Conservation (phyloP, 2,113 vertebrate species). For the Ammospiza nelsoni region DNA sequence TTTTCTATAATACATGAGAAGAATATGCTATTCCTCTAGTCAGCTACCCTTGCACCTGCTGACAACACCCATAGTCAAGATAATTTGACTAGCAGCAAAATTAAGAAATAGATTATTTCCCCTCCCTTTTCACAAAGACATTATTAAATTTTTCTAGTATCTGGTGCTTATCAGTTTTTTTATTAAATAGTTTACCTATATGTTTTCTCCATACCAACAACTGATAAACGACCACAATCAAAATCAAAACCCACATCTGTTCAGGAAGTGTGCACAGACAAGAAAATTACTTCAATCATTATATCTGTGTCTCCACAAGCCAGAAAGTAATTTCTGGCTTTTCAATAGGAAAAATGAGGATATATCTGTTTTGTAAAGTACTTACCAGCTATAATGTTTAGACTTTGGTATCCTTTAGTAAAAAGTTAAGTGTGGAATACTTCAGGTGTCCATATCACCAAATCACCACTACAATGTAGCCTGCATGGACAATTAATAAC, state of each 20-base stretch:
- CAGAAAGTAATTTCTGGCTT: not conserved
- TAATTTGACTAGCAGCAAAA: not conserved
- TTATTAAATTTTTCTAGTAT: not conserved
- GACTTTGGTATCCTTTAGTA: not conserved
- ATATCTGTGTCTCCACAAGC: not conserved
- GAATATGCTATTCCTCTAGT: not conserved
- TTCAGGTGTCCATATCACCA: not conserved
- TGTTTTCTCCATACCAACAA: not conserved
- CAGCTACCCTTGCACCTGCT: not conserved
- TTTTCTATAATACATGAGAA: not conserved
- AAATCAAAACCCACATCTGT: conserved; percentile 30
- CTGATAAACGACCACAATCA: conserved; percentile 23
- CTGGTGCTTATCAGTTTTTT: not conserved
- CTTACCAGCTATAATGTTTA: not conserved
- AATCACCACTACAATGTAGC: not conserved
- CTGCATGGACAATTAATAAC: not conserved
- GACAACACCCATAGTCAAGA: not conserved
- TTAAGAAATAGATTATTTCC: not conserved
- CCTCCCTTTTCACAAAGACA: conserved; percentile 17
- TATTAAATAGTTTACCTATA: not conserved
- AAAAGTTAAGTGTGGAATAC: not conserved
- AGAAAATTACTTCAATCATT: conserved; percentile 51
- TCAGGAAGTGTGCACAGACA: conserved; percentile 12
- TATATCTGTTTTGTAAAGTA: not conserved
- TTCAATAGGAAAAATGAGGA: conserved; percentile 43